phyloP scores from a whole-genome alignment of 2,888 invertebrate genomes.

The Diachrysia chrysitis region DNA sequence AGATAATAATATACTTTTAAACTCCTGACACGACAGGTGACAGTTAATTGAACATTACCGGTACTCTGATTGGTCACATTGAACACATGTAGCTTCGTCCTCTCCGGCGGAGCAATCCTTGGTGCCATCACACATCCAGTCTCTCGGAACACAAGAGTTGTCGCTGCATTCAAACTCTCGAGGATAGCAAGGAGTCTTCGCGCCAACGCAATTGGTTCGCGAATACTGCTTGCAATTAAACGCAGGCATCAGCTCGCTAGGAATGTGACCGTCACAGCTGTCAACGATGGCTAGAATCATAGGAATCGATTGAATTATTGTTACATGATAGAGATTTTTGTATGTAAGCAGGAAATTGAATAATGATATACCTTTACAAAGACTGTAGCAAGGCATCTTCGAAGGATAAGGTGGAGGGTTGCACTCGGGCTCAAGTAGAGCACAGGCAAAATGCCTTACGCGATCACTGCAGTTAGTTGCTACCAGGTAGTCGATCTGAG shows the following conservation, averaged over 20 bases:
- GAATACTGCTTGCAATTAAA: slow-evolving; percentile 91
- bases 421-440: slow-evolving; percentile 91
- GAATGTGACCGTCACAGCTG: slow-evolving; percentile 89
- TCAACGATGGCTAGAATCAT: slow-evolving; percentile 89
- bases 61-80: slow-evolving; percentile 77
- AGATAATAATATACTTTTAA: background rate
- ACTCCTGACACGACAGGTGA: background rate
- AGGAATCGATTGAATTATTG: background rate
- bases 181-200: slow-evolving; percentile 82
- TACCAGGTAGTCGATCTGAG: slow-evolving; percentile 90
- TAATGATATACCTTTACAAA: slow-evolving; percentile 89
- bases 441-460: slow-evolving; percentile 90
- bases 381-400: slow-evolving; percentile 90
- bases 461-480: slow-evolving; percentile 91
- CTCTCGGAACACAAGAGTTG: slow-evolving; percentile 89
- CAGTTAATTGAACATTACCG: slow-evolving; percentile 65
- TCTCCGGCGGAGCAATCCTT: slow-evolving; percentile 90
- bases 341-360: background rate
- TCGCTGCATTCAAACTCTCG: slow-evolving; percentile 90
- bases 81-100: slow-evolving; percentile 89
- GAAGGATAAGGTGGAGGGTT: slow-evolving; percentile 88
- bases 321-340: background rate
- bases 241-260: slow-evolving; percentile 87
- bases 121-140: slow-evolving; percentile 91
- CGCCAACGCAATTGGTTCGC: slow-evolving; percentile 88